These are phyloP conservation scores for Anguilla rostrata DNA, from an alignment of 2,113 vertebrate genomes.

Conservation along the genomic window DNA sequence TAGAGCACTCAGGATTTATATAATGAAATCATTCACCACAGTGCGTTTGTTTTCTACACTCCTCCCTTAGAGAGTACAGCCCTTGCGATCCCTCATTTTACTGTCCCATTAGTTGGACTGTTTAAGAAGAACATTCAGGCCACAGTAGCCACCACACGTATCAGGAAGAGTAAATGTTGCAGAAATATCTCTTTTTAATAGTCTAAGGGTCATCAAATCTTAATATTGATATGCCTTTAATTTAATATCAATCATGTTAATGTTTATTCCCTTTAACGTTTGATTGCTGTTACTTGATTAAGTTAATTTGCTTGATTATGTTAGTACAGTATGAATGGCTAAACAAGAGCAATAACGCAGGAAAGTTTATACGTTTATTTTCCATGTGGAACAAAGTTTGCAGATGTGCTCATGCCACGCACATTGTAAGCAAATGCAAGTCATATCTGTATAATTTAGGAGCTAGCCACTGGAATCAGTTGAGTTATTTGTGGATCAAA, in stretches of 20 bases:
- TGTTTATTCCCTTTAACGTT: neutral
- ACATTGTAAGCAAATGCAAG: neutral
- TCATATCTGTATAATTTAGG: neutral
- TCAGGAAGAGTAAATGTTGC: neutral
- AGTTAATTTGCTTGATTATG: neutral
- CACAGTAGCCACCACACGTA: neutral
- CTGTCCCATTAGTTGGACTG: slow-evolving; percentile 3
- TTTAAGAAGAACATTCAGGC: neutral
- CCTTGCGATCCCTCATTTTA: slow-evolving; percentile 18
- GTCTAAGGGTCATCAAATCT: slow-evolving; percentile 16
- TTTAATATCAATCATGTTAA: slow-evolving; percentile 12
- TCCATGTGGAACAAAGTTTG: neutral
- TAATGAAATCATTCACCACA: neutral
- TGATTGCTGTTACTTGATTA: neutral
- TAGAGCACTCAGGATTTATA: no score
- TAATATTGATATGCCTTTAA: neutral
- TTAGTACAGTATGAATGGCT: neutral
- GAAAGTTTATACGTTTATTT: neutral
- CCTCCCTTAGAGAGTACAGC: neutral
- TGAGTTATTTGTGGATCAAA: neutral
- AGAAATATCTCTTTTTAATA: slow-evolving; percentile 8
- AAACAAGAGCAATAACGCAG: neutral
- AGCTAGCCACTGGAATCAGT: neutral
- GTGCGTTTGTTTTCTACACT: neutral
- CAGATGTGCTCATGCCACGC: neutral